These are phyloP conservation scores for Hemicrepidius hirtus DNA, from an alignment of 2,888 invertebrate species.

Conservation along the genomic window DNA sequence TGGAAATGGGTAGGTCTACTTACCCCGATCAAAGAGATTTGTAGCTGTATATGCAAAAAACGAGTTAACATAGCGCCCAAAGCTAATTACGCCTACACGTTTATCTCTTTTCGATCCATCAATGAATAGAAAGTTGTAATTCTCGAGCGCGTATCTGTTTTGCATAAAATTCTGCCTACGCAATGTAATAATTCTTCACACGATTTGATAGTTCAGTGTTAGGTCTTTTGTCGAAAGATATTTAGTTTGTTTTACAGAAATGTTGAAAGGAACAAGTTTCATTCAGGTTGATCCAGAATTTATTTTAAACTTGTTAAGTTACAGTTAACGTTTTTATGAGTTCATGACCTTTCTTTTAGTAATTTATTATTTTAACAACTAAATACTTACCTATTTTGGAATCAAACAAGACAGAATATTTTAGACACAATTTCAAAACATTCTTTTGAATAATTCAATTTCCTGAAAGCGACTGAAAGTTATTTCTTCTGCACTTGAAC, in stretches of 20 bases:
- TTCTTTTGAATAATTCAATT: too few relatives aligned
- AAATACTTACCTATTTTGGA: too few relatives aligned
- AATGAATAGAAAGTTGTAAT: slow-evolving; percentile 31
- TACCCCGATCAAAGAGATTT: background rate
- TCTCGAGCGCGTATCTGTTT: slow-evolving; percentile 11
- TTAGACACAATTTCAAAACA: too few relatives aligned
- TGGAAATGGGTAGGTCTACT: slow-evolving; percentile 15
- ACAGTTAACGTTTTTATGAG: too few relatives aligned
- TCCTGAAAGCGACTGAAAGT: too few relatives aligned
- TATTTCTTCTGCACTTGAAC: too few relatives aligned
- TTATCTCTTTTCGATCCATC: slow-evolving; percentile 25
- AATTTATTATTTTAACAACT: too few relatives aligned
- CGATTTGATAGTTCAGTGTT: slow-evolving; percentile 18
- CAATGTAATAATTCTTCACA: slow-evolving; percentile 5
- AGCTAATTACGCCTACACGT: slow-evolving; percentile 19
- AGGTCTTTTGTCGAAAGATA: slow-evolving; percentile 17
- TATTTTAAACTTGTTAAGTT: too few relatives aligned
- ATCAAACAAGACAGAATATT: too few relatives aligned
- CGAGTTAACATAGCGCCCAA: slow-evolving; percentile 13
- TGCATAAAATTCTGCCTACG: slow-evolving; percentile 27
- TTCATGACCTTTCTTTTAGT: too few relatives aligned
- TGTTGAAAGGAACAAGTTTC: background rate
- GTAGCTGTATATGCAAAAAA: slow-evolving; percentile 15
- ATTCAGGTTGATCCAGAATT: too few relatives aligned
- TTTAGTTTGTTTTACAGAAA: slow-evolving; percentile 4